Conservation (phyloP, 2,797 vertebrate species). For the Coreius guichenoti region DNA sequence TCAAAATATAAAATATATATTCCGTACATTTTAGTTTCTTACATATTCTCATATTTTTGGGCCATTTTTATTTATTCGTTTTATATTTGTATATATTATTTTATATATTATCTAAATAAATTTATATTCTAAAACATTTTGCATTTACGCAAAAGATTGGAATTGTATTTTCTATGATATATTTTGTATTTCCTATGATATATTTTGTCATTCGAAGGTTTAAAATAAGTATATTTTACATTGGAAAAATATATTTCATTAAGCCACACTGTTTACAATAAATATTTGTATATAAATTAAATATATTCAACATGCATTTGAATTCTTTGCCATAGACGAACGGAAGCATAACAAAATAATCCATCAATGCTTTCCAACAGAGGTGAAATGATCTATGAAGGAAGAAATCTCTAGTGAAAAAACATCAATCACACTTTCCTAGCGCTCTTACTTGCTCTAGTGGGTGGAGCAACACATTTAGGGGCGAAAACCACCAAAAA, state of each 20-base stretch:
- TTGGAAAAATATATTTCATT: too few relatives aligned
- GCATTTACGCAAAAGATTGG: too few relatives aligned
- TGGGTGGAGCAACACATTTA: not conserved
- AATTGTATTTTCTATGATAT: too few relatives aligned
- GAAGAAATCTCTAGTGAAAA: not conserved
- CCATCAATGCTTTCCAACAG: not conserved
- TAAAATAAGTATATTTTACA: too few relatives aligned
- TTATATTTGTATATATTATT: not conserved
- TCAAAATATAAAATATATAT: not conserved
- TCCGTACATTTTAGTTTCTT: not conserved
- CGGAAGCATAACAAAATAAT: conserved; percentile 24
- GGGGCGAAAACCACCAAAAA: not conserved
- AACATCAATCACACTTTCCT: conserved; percentile 1
- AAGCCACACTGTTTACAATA: not conserved
- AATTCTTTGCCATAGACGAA: not conserved
- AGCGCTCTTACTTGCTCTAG: not conserved
- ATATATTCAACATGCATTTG: not conserved
- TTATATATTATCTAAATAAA: not conserved
- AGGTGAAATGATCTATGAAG: conserved; percentile 4
- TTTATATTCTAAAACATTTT: not conserved
- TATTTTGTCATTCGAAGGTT: too few relatives aligned
- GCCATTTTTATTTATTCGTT: not conserved
- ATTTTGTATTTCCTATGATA: too few relatives aligned
- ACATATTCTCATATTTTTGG: not conserved
- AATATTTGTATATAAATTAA: not conserved